These are phyloP conservation scores for Ennomos erosarius DNA, from an alignment of 2,888 invertebrate genomes.

Conservation along the genomic window DNA sequence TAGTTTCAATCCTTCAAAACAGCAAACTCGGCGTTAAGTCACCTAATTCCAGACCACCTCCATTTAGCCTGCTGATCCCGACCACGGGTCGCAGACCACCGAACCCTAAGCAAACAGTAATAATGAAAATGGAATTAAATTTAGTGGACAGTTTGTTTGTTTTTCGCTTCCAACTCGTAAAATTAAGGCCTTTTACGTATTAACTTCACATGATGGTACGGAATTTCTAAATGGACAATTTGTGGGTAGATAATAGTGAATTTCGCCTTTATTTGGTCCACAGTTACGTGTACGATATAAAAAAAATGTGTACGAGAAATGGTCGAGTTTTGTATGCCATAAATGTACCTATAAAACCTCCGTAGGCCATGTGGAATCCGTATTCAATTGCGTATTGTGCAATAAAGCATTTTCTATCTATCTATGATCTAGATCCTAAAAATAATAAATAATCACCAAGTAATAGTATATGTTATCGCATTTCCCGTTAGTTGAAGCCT, in stretches of 20 bases:
- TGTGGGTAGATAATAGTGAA: constrained; percentile 25
- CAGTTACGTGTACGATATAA: constrained; percentile 21
- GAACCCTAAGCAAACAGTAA: constrained; percentile 46
- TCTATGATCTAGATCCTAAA: too few species aligned
- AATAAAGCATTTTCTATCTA: too few species aligned
- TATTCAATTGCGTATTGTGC: too few species aligned
- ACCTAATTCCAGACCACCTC: constrained; percentile 8
- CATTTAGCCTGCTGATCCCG: constrained; percentile 19
- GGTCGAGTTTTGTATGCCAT: constrained; percentile 20
- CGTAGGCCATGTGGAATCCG: too few species aligned
- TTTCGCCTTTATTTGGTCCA: constrained; percentile 25
- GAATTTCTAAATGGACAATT: constrained; percentile 43
- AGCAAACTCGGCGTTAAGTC: constrained; percentile 2
- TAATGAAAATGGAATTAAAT: constrained; percentile 52
- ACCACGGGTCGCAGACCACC: constrained; percentile 18
- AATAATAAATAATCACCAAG: too few species aligned
- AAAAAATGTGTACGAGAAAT: constrained; percentile 26
- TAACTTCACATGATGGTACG: constrained; percentile 24
- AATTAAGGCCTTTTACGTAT: constrained; percentile 46
- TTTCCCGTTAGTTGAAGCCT: too few species aligned
- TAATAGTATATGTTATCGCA: too few species aligned
- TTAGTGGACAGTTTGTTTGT: constrained; percentile 51
- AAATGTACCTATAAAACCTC: too few species aligned
- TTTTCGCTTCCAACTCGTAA: constrained; percentile 39
- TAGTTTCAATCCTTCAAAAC: constrained; percentile 11